These are phyloP conservation scores for Eurytemora carolleeae DNA, from an alignment of 1,140 invertebrate species.

Conservation along the genomic window DNA sequence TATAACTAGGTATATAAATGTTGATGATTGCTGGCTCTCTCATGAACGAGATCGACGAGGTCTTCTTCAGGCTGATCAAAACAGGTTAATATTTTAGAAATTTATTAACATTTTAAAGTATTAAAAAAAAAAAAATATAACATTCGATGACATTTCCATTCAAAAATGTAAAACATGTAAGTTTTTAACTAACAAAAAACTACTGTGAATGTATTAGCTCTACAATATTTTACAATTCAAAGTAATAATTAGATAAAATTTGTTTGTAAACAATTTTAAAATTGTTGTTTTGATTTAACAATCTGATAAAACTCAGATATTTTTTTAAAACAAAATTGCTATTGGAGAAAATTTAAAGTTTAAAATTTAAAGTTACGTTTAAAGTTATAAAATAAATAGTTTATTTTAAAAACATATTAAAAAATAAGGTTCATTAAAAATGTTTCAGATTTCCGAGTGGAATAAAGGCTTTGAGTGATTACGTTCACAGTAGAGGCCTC, in stretches of 20 bases:
- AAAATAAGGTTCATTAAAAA: background rate
- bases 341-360: no score
- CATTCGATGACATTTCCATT: no score
- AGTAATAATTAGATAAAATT: background rate
- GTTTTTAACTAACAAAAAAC: no score
- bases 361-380: background rate
- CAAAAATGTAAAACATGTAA: no score
- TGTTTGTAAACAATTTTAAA: background rate
- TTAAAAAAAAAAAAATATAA: background rate
- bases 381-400: background rate
- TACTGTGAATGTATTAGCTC: no score
- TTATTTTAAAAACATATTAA: background rate
- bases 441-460: conserved; percentile 64
- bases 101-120: background rate
- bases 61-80: conserved; percentile 55
- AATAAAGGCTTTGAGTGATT: conserved; percentile 67
- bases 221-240: no score
- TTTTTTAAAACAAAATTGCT: no score
- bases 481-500: conserved; percentile 77
- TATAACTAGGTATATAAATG: conserved; percentile 61
- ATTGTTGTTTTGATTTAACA: background rate
- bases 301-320: background rate
- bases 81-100: conserved; percentile 21
- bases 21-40: conserved; percentile 88
- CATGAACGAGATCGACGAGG: conserved; percentile 49